These are phyloP conservation scores for Campodea augens DNA, from an alignment of 1,140 invertebrate species.

Conservation along the genomic window DNA sequence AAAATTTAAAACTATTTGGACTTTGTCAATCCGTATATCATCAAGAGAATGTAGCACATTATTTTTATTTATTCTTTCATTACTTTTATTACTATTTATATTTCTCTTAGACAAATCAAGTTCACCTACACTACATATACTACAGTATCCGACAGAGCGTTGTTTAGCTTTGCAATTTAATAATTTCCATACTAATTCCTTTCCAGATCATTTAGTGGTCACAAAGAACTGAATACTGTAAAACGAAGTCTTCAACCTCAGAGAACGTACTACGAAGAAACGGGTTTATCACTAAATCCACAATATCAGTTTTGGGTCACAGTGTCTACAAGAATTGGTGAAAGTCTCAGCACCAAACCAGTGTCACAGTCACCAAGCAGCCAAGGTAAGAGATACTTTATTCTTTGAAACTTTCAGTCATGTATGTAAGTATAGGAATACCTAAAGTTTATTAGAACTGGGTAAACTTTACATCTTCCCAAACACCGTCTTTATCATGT, in stretches of 20 bases:
- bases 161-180: background rate
- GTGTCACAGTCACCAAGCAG: conserved; percentile 36
- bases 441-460: too few species aligned
- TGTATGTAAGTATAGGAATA: too few species aligned
- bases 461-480: too few species aligned
- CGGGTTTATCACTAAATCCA: conserved; percentile 47
- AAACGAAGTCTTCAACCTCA: conserved; percentile 39
- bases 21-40: too few species aligned
- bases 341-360: conserved; percentile 48
- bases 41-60: too few species aligned
- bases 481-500: too few species aligned
- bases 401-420: too few species aligned
- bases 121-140: too few species aligned
- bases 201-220: conserved; percentile 37
- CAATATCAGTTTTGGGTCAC: conserved; percentile 68
- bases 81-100: background rate
- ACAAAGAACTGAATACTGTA: conserved; percentile 43
- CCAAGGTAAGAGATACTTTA: conserved; percentile 21
- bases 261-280: conserved; percentile 41
- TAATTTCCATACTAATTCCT: conserved; percentile 4
- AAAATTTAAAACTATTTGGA: too few species aligned
- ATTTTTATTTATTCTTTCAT: too few species aligned
- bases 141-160: too few species aligned
- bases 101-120: too few species aligned
- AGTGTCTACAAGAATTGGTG: conserved; percentile 49